Evolutionary conservation across 1,140 invertebrate genomes (phyloP).

Genomic region (Drosophila sp.): DNA sequence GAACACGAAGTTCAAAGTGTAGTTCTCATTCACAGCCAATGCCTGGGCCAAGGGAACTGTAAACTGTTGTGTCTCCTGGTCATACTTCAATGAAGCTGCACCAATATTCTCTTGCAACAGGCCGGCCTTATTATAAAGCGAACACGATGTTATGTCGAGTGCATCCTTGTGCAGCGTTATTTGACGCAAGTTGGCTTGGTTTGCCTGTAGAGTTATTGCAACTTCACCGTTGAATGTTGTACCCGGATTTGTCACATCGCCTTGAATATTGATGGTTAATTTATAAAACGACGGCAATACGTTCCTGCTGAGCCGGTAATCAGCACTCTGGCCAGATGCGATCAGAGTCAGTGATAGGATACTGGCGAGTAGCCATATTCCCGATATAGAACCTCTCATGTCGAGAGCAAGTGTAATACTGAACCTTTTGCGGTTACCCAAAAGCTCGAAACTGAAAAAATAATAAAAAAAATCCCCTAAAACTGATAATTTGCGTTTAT

Average conservation of each 20-base stretch:
- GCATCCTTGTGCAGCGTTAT: constrained; percentile 88
- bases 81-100: constrained; percentile 30
- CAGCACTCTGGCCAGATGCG: constrained; percentile 3
- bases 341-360: constrained; percentile 29
- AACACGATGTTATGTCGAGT: constrained; percentile 38
- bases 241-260: constrained; percentile 85
- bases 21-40: constrained; percentile 18
- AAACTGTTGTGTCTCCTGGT: constrained; percentile 59
- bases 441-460: constrained; percentile 7
- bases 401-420: constrained; percentile 43
- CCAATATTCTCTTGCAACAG: constrained; percentile 33
- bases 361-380: constrained; percentile 22
- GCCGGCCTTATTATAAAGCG: constrained; percentile 39
- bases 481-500: constrained; percentile 33
- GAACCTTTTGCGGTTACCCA: neutral
- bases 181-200: constrained; percentile 54
- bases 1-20: constrained; percentile 79
- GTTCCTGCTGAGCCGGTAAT: constrained; percentile 57
- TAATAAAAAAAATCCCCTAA: constrained; percentile 24
- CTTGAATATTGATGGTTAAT: constrained; percentile 86
- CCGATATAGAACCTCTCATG: constrained; percentile 43
- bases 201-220: constrained; percentile 85
- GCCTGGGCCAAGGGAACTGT: constrained; percentile 42
- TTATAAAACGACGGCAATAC: constrained; percentile 87
- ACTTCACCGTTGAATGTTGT: constrained; percentile 87